A percentile compares a stretch with the other conserved stretches of the same genome.
phyloP scores from a whole-genome alignment of 2,888 invertebrate genomes.

The Pollenia angustigena region DNA sequence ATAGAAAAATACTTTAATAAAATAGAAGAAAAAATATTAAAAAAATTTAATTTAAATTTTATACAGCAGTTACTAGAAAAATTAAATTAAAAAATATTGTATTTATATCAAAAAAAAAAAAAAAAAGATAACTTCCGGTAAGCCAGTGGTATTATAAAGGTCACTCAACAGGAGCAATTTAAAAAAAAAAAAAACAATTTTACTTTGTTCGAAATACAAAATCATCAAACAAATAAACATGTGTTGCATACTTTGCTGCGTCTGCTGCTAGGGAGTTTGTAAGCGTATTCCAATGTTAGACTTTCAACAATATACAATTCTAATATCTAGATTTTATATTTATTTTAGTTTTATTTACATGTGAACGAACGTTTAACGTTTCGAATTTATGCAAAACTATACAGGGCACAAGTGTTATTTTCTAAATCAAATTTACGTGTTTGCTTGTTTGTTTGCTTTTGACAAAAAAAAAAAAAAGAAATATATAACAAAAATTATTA shows the following conservation, averaged over 20 bases:
- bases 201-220: background rate
- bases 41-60: no score
- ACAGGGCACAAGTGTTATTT: constrained; percentile 40
- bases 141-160: no score
- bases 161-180: no score
- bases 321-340: constrained; percentile 33
- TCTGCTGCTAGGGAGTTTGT: background rate
- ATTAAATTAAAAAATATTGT: no score
- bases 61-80: no score
- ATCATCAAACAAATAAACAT: constrained; percentile 18
- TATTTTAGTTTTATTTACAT: constrained; percentile 30
- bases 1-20: background rate
- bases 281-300: background rate
- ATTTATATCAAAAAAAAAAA: no score
- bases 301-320: background rate
- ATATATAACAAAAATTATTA: constrained; percentile 1
- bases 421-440: constrained; percentile 38
- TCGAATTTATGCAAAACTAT: constrained; percentile 50
- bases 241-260: constrained; percentile 4
- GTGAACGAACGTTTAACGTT: constrained; percentile 27
- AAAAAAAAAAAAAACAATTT: background rate
- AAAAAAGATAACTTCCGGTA: no score
- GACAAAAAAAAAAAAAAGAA: constrained; percentile 13
- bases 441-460: background rate
- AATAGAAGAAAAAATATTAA: no score